Evolutionary conservation across 2,888 invertebrate genomes (phyloP).

Genomic region (Ecdyonurus torrentis): DNA sequence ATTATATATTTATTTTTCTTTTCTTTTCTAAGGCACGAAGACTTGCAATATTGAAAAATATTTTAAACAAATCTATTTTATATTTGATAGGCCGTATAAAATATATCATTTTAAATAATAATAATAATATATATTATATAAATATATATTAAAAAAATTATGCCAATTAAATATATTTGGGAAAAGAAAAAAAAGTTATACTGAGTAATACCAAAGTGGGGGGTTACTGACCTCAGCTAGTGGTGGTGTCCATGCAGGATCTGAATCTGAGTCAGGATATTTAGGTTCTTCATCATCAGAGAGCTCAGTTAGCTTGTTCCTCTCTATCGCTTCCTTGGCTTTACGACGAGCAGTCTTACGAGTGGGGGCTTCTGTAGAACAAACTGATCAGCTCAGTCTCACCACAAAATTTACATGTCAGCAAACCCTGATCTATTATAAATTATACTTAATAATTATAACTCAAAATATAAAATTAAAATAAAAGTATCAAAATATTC

Average conservation of each 20-base stretch:
- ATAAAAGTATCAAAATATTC: no score
- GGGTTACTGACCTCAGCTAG: slow-evolving; percentile 19
- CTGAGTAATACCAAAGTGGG: not conserved
- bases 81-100: not conserved
- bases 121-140: no score
- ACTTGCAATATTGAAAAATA: not conserved
- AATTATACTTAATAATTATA: not conserved
- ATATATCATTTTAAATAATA: not conserved
- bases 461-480: no score
- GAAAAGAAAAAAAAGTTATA: no score
- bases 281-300: slow-evolving; percentile 39
- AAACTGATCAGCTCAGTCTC: not conserved
- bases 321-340: slow-evolving; percentile 38
- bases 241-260: slow-evolving; percentile 60
- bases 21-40: not conserved
- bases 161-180: no score
- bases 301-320: slow-evolving; percentile 22
- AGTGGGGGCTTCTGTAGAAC: slow-evolving; percentile 28
- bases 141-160: no score
- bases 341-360: slow-evolving; percentile 44
- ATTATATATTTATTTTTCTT: not conserved
- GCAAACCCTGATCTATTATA: not conserved
- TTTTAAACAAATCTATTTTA: not conserved
- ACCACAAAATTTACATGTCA: not conserved
- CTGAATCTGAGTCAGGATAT: slow-evolving; percentile 46